Conservation (phyloP, 2,888 invertebrate species). For the Tinea trinotella region DNA sequence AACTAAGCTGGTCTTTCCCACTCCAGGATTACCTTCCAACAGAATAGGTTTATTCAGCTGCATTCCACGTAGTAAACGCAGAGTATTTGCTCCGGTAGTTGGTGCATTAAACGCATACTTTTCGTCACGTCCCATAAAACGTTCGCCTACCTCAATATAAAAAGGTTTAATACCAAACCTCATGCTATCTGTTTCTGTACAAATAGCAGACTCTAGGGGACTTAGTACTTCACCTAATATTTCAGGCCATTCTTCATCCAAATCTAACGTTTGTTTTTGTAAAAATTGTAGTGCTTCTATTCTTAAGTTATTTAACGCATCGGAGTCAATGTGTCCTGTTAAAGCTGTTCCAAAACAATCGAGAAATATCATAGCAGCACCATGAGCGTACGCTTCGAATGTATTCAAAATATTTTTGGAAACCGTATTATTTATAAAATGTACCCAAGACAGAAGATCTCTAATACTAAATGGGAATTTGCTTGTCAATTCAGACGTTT, state of each 20-base stretch:
- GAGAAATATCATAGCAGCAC: slow-evolving; percentile 91
- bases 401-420: slow-evolving; percentile 53
- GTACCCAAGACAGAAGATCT: slow-evolving; percentile 93
- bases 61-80: slow-evolving; percentile 88
- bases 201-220: slow-evolving; percentile 42
- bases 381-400: slow-evolving; percentile 86
- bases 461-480: slow-evolving; percentile 91
- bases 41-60: slow-evolving; percentile 94
- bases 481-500: slow-evolving; percentile 77
- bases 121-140: slow-evolving; percentile 6
- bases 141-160: slow-evolving; percentile 73
- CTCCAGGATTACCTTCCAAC: slow-evolving; percentile 97
- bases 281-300: slow-evolving; percentile 71
- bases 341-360: slow-evolving; percentile 92
- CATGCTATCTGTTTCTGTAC: slow-evolving; percentile 41
- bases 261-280: slow-evolving; percentile 59
- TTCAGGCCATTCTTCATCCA: slow-evolving; percentile 48
- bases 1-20: slow-evolving; percentile 97
- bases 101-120: slow-evolving; percentile 77
- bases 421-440: slow-evolving; percentile 83
- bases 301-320: slow-evolving; percentile 54
- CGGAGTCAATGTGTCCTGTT: slow-evolving; percentile 78
- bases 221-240: slow-evolving; percentile 39
- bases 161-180: slow-evolving; percentile 86
- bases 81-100: slow-evolving; percentile 85